Base-by-base conservation (phyloP, 2,888 invertebrate genomes). In the Cabera pusaria region DNA sequence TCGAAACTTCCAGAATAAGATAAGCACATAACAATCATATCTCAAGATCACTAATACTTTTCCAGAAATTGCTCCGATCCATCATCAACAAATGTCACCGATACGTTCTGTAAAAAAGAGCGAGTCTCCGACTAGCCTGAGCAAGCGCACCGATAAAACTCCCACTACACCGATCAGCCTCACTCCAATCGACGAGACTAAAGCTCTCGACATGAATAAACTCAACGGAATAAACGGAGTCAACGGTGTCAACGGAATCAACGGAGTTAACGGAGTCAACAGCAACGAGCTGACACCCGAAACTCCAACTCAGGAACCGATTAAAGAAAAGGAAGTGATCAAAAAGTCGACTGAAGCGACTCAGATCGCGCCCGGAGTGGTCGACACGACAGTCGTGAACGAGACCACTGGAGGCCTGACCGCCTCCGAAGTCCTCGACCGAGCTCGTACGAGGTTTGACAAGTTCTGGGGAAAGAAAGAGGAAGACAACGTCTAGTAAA, bases 371-470 rank as follows among this genome's bases (percentile, higher is more conserved):
- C 91, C 91, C 12, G 90, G 91, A 6, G 88, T 91, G 7, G 83
- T 91, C 7, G 91, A 91, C 52, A 92, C 83, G 0, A 84, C 85
- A 8, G 83, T 90, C 2, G 86, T 88, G 8, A 90, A 88, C 18
- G 90, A 90, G 18, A 54, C 82, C 16, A 55, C 61, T 32, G 60
- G 66, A n/a, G 89, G 91, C 1, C 85, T 92, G 22, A 87, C 92
- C 27, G 93, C 94, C 18, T 90, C 93, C 36, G 95, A 95, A 69
- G 94, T 95, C 45, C 87, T 96, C 52, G 95, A 95, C 72, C 93
- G 93, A 73, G 95, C 95, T 59, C 93, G 95, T 59, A 94, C 93
- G 75, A 93, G 95, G 59, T 95, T 96, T 72, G 96, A 96, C 79
- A 93, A 94, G 67, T 95, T 96, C 79, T 95, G 95, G 95, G 94